phyloP scores from a whole-genome alignment of 2,113 vertebrate species.

The Micromys minutus region DNA sequence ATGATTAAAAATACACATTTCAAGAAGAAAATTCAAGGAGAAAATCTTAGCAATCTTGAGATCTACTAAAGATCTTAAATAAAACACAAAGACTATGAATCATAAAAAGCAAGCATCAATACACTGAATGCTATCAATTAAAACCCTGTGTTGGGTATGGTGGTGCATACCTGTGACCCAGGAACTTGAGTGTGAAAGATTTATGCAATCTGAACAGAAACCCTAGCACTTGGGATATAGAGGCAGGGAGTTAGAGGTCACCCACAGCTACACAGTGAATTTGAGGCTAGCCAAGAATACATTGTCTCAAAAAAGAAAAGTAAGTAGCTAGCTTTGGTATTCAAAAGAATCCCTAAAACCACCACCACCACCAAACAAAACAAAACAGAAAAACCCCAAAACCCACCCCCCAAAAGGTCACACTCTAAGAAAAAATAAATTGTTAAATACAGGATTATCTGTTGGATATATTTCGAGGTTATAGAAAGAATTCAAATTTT shows the following conservation, averaged over 20 bases:
- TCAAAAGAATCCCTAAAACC: conserved; percentile 28
- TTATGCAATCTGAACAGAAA: not conserved
- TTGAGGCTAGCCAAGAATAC: not conserved
- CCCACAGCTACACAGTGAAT: not conserved
- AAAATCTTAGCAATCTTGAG: conserved; percentile 13
- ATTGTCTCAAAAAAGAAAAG: not conserved
- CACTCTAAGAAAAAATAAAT: conserved; percentile 12
- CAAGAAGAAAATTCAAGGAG: conserved; percentile 45
- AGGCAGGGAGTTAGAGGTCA: not conserved
- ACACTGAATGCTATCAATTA: not conserved
- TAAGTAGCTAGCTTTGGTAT: not conserved
- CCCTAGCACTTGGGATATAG: not conserved
- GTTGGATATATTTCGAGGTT: not conserved
- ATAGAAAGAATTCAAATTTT: conserved; percentile 43
- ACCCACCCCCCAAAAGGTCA: too few relatives aligned
- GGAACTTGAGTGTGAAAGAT: not conserved
- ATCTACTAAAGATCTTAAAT: conserved; percentile 20
- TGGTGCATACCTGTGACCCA: not conserved
- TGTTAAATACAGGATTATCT: not conserved
- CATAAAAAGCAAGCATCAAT: conserved; percentile 17
- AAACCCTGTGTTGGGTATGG: not conserved
- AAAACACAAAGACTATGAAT: not conserved
- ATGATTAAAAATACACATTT: conserved; percentile 16
- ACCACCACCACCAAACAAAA: not conserved
- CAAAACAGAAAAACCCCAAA: not conserved